Conservation (phyloP, 2,113 vertebrate genomes). For the Stegastes partitus region DNA sequence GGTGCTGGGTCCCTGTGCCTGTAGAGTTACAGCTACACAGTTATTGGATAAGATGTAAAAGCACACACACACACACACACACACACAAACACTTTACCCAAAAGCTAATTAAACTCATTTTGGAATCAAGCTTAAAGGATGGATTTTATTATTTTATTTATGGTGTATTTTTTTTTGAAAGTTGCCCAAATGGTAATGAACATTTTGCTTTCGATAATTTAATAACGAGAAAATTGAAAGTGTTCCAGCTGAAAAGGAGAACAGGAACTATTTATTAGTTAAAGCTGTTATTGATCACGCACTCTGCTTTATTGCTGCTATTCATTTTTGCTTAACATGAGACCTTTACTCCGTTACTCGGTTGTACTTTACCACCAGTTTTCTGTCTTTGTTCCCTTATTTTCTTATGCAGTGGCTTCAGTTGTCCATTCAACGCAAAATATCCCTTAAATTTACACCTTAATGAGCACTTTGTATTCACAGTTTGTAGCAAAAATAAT, state of each 20-base stretch:
- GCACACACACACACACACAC: too few species aligned
- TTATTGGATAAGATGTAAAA: too few species aligned
- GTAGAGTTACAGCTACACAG: constrained; percentile 41
- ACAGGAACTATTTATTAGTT: too few species aligned
- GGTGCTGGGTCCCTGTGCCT: constrained; percentile 68
- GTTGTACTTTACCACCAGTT: background rate
- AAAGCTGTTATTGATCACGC: background rate
- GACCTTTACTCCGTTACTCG: background rate
- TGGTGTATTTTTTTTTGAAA: background rate
- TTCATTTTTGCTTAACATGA: background rate
- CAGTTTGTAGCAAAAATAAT: too few species aligned
- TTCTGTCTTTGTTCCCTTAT: background rate
- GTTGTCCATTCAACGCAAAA: background rate
- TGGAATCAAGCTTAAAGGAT: too few species aligned
- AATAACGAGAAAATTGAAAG: too few species aligned
- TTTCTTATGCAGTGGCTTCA: background rate
- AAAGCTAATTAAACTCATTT: background rate
- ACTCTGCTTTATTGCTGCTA: background rate
- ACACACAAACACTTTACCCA: background rate
- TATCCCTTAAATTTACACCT: background rate
- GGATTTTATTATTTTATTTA: background rate
- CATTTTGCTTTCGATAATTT: too few species aligned
- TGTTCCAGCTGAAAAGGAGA: too few species aligned
- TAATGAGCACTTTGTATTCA: too few species aligned
- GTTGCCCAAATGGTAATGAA: background rate